A percentile compares a stretch with the other conserved stretches of the same genome.
Evolutionary conservation across 2,113 vertebrate species (phyloP).

Genomic region (Calyptomena viridis): DNA sequence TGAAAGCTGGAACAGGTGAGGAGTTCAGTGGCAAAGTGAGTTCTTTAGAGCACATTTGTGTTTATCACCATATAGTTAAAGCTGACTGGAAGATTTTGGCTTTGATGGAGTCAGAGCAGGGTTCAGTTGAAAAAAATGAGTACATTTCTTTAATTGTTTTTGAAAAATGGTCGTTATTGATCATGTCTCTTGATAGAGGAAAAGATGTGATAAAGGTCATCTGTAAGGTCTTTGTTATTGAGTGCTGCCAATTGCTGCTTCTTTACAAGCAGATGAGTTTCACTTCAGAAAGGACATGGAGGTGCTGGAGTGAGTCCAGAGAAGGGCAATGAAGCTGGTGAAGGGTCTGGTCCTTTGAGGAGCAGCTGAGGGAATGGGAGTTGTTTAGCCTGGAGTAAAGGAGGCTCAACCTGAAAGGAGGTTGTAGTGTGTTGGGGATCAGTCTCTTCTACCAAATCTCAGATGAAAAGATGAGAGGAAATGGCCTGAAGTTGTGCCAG

Average conservation of each 20-base stretch:
- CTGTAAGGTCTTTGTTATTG: background rate
- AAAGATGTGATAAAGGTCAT: background rate
- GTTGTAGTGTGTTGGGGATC: background rate
- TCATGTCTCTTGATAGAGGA: background rate
- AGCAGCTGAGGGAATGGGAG: background rate
- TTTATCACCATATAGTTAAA: background rate
- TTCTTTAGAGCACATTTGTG: background rate
- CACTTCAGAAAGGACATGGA: background rate
- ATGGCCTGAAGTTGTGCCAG: background rate
- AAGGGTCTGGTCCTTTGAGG: background rate
- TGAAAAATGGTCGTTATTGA: background rate
- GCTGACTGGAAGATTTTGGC: background rate
- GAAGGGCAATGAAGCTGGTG: background rate
- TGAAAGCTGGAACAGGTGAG: background rate
- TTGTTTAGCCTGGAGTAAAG: background rate
- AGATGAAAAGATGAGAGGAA: background rate
- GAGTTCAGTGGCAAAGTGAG: background rate
- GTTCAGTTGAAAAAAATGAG: background rate
- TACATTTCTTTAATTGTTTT: background rate
- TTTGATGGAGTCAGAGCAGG: background rate
- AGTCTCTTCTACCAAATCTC: background rate
- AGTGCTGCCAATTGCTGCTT: background rate
- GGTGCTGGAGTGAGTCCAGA: background rate
- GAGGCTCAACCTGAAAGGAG: background rate
- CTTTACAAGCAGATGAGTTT: background rate